phyloP scores from a whole-genome alignment of 64 coral and sea anemone species.

The Porites australiensis region DNA sequence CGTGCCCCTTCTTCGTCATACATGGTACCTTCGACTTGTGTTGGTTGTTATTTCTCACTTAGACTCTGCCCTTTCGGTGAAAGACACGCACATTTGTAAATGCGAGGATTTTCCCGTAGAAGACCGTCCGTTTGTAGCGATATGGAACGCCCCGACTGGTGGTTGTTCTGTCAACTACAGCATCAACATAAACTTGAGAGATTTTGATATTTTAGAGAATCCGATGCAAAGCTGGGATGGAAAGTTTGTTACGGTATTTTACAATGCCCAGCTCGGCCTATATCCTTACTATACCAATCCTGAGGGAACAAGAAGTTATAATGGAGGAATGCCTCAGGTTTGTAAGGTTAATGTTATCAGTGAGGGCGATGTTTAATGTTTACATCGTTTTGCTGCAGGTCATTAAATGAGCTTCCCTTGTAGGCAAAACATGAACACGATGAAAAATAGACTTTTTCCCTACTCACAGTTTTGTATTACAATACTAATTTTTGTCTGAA shows the following conservation, averaged over 20 bases:
- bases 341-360: background rate
- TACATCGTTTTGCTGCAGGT: background rate
- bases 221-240: conserved; percentile 92
- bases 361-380: background rate
- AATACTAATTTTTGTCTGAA: too few relatives aligned
- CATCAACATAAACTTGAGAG: conserved; percentile 88
- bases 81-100: conserved; percentile 58
- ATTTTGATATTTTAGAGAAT: conserved; percentile 88
- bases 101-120: conserved; percentile 81
- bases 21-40: background rate
- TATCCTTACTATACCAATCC: conserved; percentile 89
- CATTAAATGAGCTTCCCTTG: background rate
- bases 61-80: background rate
- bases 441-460: background rate
- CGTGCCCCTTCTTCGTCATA: background rate
- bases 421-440: background rate
- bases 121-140: conserved; percentile 90
- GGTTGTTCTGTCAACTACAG: conserved; percentile 92
- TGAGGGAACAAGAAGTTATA: conserved; percentile 68
- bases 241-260: conserved; percentile 92
- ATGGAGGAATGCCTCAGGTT: conserved; percentile 99
- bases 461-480: background rate
- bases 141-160: conserved; percentile 98
- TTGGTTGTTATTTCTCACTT: background rate
- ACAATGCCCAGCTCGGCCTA: conserved; percentile 88